Evolutionary conservation across 2,888 invertebrate genomes (phyloP).

Genomic region (Euproctis similis): DNA sequence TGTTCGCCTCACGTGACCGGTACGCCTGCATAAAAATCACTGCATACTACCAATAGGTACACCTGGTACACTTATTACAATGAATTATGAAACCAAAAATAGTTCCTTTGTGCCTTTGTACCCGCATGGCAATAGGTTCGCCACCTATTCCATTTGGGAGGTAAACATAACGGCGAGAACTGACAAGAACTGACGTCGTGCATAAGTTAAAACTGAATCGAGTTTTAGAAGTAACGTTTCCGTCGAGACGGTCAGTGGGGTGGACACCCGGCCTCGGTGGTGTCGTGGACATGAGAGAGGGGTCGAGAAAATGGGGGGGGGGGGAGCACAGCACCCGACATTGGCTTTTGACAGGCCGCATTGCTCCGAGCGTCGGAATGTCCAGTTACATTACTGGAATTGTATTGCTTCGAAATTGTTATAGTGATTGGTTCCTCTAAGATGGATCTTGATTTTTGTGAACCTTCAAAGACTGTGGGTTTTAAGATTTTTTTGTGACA

Average conservation of each 20-base stretch:
- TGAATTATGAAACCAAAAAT: too few species aligned
- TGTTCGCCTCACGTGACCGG: too few species aligned
- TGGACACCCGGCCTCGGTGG: conserved; percentile 31
- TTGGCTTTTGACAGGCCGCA: conserved; percentile 70
- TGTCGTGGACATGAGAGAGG: conserved; percentile 54
- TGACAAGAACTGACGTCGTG: too few species aligned
- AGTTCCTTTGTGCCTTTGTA: too few species aligned
- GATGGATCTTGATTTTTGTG: background rate
- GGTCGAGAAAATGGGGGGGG: background rate
- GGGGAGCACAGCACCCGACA: conserved; percentile 34
- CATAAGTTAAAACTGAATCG: too few species aligned
- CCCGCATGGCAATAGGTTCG: too few species aligned
- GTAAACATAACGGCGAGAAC: too few species aligned
- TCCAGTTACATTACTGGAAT: conserved; percentile 26
- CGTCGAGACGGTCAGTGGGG: conserved; percentile 44
- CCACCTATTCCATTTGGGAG: too few species aligned
- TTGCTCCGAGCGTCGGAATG: conserved; percentile 37
- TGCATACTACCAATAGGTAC: too few species aligned
- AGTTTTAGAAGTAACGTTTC: conserved; percentile 27
- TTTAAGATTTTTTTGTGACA: too few species aligned
- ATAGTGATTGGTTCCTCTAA: conserved; percentile 6
- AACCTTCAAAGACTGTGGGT: background rate
- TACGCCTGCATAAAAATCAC: too few species aligned
- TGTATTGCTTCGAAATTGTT: conserved; percentile 14
- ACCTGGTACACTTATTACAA: too few species aligned